Evolutionary conservation across 2,113 vertebrate species (phyloP).

Genomic region (Dissostichus mawsoni): DNA sequence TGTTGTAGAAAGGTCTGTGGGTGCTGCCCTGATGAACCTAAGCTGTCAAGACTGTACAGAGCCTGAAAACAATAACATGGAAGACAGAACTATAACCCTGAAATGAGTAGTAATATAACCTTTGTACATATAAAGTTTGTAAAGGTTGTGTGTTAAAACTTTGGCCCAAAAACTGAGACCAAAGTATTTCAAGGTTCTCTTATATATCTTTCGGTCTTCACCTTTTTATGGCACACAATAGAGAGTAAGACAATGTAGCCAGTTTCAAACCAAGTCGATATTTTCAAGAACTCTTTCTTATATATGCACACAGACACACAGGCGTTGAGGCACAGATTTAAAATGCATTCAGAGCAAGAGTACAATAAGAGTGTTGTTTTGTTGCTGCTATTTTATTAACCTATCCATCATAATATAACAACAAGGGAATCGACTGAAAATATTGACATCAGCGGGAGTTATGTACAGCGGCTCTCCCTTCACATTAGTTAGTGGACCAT

Average conservation of each 20-base stretch:
- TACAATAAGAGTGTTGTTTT: not conserved
- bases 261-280: too few relatives aligned
- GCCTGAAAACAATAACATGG: not conserved
- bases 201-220: not conserved
- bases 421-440: slow-evolving; percentile 39
- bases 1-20: not conserved
- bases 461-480: not conserved
- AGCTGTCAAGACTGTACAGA: not conserved
- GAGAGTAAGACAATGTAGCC: slow-evolving; percentile 2
- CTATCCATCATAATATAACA: slow-evolving; percentile 45
- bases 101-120: not conserved
- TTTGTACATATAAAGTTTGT: not conserved
- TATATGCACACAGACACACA: not conserved
- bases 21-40: not conserved
- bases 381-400: slow-evolving; percentile 30
- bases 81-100: not conserved
- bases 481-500: slow-evolving; percentile 33
- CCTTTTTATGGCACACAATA: not conserved
- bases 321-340: not conserved
- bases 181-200: not conserved
- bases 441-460: slow-evolving; percentile 31
- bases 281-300: too few relatives aligned
- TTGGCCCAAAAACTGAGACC: not conserved
- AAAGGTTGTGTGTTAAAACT: not conserved
- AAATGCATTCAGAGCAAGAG: not conserved